Evolutionary conservation across 2,888 invertebrate genomes (phyloP).

Genomic region (Melinaea menophilus): DNA sequence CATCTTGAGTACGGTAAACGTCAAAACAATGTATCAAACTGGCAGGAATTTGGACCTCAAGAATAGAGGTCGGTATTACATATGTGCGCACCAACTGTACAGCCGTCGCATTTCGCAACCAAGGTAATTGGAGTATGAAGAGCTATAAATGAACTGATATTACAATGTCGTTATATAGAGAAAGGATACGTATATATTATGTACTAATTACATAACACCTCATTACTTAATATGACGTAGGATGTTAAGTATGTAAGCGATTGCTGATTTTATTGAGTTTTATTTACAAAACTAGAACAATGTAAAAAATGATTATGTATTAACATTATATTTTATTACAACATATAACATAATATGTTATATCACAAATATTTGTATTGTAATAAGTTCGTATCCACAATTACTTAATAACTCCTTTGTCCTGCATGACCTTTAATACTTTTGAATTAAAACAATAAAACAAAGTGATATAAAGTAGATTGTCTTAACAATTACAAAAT

Average conservation of each 20-base stretch:
- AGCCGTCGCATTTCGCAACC: conserved; percentile 13
- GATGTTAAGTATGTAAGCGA: not conserved
- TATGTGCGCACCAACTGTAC: conserved; percentile 14
- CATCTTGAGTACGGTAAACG: no score
- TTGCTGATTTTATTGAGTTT: not conserved
- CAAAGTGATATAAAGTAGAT: not conserved
- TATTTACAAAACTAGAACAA: no score
- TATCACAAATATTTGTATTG: no score
- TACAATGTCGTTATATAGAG: conserved; percentile 17
- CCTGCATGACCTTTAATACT: not conserved
- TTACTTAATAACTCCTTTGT: no score
- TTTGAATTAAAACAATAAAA: not conserved
- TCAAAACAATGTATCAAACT: no score
- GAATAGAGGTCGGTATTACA: conserved; percentile 14
- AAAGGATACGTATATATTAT: conserved; percentile 11
- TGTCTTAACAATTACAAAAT: conserved; percentile 17
- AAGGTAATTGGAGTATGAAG: conserved; percentile 22
- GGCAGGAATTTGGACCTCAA: not conserved
- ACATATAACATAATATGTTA: no score
- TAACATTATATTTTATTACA: no score
- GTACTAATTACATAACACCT: conserved; percentile 3
- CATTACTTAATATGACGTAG: conserved; percentile 3
- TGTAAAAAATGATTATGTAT: no score
- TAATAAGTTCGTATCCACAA: no score
- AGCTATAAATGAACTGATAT: conserved; percentile 17